A percentile compares a stretch with the other conserved stretches of the same genome.
phyloP scores from a whole-genome alignment of 2,888 invertebrate genomes.

The Romanomermis culicivorax region DNA sequence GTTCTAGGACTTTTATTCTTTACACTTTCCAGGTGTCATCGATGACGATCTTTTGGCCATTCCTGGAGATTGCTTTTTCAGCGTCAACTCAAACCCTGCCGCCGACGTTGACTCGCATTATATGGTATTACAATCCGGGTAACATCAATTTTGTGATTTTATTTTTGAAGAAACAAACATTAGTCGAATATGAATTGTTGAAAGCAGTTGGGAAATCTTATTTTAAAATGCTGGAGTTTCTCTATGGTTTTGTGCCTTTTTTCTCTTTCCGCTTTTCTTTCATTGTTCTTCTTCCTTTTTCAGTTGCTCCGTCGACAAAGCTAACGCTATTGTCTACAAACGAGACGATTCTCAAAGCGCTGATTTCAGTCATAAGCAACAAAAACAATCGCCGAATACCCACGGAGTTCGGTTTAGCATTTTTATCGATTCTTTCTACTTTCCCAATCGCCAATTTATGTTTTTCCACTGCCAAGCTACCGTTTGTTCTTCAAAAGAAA shows the following conservation, averaged over 20 bases:
- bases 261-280: no score
- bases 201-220: no score
- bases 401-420: not conserved
- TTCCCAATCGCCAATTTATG: not conserved
- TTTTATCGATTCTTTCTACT: not conserved
- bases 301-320: no score
- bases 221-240: no score
- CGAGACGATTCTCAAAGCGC: no score
- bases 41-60: conserved; percentile 2
- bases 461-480: not conserved
- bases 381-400: not conserved
- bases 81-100: not conserved
- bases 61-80: not conserved
- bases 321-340: no score
- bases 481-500: not conserved
- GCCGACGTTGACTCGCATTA: not conserved
- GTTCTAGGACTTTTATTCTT: not conserved
- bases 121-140: not conserved
- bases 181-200: no score
- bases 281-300: no score
- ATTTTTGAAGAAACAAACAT: no score
- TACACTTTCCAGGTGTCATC: not conserved
- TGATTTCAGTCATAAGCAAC: no score
- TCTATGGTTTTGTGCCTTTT: no score
- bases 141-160: no score